Base-by-base conservation (phyloP, 64 coral and sea anemone genomes). In the Actinia equina region DNA sequence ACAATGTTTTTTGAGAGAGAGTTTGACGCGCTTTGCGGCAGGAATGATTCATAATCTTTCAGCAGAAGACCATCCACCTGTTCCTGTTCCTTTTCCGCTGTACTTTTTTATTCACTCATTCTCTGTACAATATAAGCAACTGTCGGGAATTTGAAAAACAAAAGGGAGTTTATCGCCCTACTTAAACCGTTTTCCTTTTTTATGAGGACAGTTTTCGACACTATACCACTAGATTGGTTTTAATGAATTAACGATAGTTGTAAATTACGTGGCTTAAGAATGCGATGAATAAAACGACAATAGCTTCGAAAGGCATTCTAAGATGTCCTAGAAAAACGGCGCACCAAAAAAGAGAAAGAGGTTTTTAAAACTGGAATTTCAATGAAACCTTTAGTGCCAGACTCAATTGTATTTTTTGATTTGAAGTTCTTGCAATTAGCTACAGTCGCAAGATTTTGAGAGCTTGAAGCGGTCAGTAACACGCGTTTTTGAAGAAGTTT, bases 181-280 rank as follows among this genome's bases (percentile, higher is more conserved):
- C n/a, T 74, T 74, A 74, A 74, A 13, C 19, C 78, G 78, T 81
- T 81, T 81, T 52, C 49, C 44, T 49, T 49, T 81, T 52, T 52
- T 44, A 81, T 81, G 78, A 81, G 49, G 45, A 81, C 78, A 81
- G 19, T 49, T 81, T 81, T 81, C 78, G 25, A 74, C 69, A 30
- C 69, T 74, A 74, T 74, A 41, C 26, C 42, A 27, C 25, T 30
- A 74, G 11, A 74, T 74, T 74, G 69, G 25, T 42, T 74, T 74
- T 74, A 74, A 74, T 74, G 23, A 74, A 74, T 74, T 74, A 74
- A 74, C 69, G 69, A 74, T 74, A 27, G 69, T 41, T 74, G 2
- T 3, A 74, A 74, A 42, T 74, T n/a, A 41, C 23, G 11, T 25
- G 25, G 69, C 6, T 25, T 7, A 74, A 74, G 22, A 74, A 74